These are phyloP conservation scores for Gastrophryne carolinensis DNA, from an alignment of 2,797 vertebrate species.

Conservation along the genomic window DNA sequence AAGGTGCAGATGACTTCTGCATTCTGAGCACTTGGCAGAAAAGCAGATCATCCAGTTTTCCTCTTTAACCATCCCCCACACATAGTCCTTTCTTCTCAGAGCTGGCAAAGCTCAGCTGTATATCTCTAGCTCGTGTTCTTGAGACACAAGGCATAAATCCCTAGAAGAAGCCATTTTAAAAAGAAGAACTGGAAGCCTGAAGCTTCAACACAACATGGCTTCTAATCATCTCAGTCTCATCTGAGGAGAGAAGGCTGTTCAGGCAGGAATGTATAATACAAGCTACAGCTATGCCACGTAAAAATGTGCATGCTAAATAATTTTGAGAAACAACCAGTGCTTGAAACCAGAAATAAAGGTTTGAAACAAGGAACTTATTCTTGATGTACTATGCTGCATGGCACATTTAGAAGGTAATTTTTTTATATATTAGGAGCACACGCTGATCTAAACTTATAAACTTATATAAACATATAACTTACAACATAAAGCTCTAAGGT, in stretches of 20 bases:
- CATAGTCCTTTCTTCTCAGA: slow-evolving; percentile 77
- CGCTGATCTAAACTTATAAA: background rate
- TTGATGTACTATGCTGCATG: background rate
- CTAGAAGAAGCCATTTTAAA: slow-evolving; percentile 97
- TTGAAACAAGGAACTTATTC: background rate
- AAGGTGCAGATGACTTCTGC: slow-evolving; percentile 82
- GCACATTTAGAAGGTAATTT: too few species aligned
- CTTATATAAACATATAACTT: background rate
- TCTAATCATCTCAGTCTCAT: slow-evolving; percentile 78
- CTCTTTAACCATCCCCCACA: slow-evolving; percentile 70
- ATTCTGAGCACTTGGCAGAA: slow-evolving; percentile 77
- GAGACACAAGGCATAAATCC: slow-evolving; percentile 79
- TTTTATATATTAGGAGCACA: too few species aligned
- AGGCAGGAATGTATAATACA: background rate
- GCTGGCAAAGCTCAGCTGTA: slow-evolving; percentile 82
- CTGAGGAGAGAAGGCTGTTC: background rate
- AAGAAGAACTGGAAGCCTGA: slow-evolving; percentile 69
- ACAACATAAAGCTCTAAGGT: slow-evolving; percentile 77
- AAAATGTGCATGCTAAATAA: background rate
- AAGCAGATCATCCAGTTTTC: slow-evolving; percentile 70
- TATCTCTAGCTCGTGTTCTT: slow-evolving; percentile 57
- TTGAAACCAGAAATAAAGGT: background rate
- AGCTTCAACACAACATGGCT: slow-evolving; percentile 88
- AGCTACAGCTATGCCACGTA: background rate
- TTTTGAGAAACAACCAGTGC: background rate